A percentile compares a stretch with the other conserved stretches of the same genome.
Evolutionary conservation across 2,888 invertebrate species (phyloP).

Genomic region (Phaedon cochleariae): DNA sequence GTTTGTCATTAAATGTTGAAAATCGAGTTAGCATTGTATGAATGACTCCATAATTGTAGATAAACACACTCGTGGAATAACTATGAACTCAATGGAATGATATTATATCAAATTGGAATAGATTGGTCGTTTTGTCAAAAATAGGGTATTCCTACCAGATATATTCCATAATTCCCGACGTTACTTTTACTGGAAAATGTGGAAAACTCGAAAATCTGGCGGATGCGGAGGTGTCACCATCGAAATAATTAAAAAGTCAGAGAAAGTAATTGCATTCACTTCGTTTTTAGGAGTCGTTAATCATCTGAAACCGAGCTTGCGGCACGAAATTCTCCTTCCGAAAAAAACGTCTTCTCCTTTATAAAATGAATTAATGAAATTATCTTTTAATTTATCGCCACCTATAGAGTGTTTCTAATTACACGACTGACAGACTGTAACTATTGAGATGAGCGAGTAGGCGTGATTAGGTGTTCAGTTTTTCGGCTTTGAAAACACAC

Average conservation of each 20-base stretch:
- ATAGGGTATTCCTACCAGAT: no score
- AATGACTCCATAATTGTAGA: no score
- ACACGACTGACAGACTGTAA: slow-evolving; percentile 14
- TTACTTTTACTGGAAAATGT: neutral
- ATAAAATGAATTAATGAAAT: slow-evolving; percentile 21
- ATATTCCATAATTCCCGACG: no score
- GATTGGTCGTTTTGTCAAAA: no score
- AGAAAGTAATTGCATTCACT: slow-evolving; percentile 11
- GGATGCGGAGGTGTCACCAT: slow-evolving; percentile 14
- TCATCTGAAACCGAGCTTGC: slow-evolving; percentile 14
- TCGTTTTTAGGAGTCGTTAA: slow-evolving; percentile 20
- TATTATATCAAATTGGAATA: no score
- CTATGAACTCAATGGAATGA: no score
- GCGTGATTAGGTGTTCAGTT: neutral
- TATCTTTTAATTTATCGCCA: slow-evolving; percentile 27
- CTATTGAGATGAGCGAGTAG: slow-evolving; percentile 9
- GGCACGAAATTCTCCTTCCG: slow-evolving; percentile 10
- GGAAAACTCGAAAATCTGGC: slow-evolving; percentile 6
- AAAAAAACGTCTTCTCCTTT: slow-evolving; percentile 16
- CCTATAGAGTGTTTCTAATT: slow-evolving; percentile 22
- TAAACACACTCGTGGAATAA: no score
- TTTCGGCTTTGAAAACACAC: neutral
- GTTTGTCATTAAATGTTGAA: no score
- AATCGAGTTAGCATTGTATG: no score
- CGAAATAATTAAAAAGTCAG: slow-evolving; percentile 13